Conservation (phyloP, 2,797 vertebrate genomes). For the Diceros bicornis region DNA sequence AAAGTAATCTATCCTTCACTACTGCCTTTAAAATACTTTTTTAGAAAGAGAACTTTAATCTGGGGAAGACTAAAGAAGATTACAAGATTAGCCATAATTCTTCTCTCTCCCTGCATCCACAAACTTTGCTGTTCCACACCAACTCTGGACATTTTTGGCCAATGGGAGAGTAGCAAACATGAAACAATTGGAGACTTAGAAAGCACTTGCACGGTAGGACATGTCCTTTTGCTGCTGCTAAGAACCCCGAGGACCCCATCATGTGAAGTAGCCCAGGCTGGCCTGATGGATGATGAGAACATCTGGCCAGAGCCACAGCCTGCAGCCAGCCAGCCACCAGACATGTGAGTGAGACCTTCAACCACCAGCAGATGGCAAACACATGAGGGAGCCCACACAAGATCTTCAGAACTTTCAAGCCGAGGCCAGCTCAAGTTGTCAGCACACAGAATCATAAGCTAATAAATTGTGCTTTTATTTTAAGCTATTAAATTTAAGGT, state of each 20-base stretch:
- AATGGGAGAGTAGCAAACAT: background rate
- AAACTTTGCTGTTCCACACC: background rate
- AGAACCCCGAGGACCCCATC: background rate
- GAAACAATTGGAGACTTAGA: background rate
- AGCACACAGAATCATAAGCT: background rate
- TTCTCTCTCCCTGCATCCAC: background rate
- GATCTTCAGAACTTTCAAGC: background rate
- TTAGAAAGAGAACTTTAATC: background rate
- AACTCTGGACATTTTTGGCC: background rate
- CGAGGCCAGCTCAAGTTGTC: background rate
- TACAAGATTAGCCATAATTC: background rate
- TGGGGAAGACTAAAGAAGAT: background rate
- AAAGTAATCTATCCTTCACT: background rate
- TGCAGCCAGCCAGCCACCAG: background rate
- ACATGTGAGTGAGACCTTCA: background rate
- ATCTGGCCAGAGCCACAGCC: background rate
- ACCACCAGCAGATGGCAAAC: background rate
- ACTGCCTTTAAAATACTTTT: background rate
- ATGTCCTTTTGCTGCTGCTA: background rate
- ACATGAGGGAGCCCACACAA: background rate
- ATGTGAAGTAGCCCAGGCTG: background rate
- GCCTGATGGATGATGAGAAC: background rate
- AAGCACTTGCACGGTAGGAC: background rate
- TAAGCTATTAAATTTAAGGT: slow-evolving; percentile 40
- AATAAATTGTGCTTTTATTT: background rate